Evolutionary conservation across 2,888 invertebrate species (phyloP).

Genomic region (Apamea monoglypha): DNA sequence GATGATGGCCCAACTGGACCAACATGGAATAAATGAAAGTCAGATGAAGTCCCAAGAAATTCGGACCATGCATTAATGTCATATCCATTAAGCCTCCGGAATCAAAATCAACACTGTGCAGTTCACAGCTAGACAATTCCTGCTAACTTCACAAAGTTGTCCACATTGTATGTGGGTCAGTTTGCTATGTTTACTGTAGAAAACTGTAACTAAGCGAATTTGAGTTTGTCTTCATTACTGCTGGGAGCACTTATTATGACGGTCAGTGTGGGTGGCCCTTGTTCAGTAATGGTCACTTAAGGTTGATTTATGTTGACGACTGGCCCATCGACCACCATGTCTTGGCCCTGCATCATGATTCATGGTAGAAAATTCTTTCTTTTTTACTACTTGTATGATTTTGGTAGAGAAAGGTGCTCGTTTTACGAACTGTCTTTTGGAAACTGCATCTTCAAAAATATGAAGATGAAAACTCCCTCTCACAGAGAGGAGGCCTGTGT

Average conservation of each 20-base stretch:
- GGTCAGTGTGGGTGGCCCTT: conserved; percentile 11
- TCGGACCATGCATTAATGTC: background rate
- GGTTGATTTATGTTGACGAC: conserved; percentile 46
- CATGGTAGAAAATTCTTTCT: background rate
- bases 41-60: too few species aligned
- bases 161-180: background rate
- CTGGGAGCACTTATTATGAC: conserved; percentile 6
- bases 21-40: background rate
- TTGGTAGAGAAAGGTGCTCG: background rate
- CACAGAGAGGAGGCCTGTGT: too few species aligned
- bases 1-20: background rate
- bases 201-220: background rate
- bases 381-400: background rate
- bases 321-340: conserved; percentile 1
- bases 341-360: background rate
- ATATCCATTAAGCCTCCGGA: background rate
- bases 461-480: too few species aligned
- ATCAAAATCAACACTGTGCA: background rate
- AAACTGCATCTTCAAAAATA: background rate
- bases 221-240: conserved; percentile 26
- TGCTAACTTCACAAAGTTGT: background rate
- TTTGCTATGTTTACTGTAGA: background rate
- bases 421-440: background rate
- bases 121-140: background rate
- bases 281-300: conserved; percentile 37